phyloP scores from a whole-genome alignment of 2,113 vertebrate genomes.

The Corydoras sp. region DNA sequence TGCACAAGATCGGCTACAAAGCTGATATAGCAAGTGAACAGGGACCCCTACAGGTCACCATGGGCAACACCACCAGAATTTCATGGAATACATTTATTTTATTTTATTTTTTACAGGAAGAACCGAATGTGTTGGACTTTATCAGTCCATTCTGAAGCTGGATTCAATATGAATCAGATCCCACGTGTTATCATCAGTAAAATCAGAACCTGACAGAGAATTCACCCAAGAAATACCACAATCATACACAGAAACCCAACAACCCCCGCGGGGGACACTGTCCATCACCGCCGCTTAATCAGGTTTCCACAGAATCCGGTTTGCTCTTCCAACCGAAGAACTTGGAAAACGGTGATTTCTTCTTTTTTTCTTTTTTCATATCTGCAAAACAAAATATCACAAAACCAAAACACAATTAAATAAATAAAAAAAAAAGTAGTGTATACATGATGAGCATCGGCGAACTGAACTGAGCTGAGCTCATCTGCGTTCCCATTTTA shows the following conservation, averaged over 20 bases:
- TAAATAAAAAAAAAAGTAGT: too few relatives aligned
- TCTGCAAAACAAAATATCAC: constrained; percentile 43
- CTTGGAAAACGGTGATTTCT: constrained; percentile 54
- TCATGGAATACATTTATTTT: too few relatives aligned
- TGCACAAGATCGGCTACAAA: too few relatives aligned
- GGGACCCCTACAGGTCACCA: too few relatives aligned
- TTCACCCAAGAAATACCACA: background rate
- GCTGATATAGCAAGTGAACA: too few relatives aligned
- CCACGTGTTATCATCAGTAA: too few relatives aligned
- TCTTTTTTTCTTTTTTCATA: constrained; percentile 69
- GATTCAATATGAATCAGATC: constrained; percentile 39
- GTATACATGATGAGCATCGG: too few relatives aligned
- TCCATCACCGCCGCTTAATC: constrained; percentile 1
- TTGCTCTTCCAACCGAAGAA: constrained; percentile 56
- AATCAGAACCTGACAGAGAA: background rate
- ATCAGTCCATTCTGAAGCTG: background rate
- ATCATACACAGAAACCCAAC: too few relatives aligned
- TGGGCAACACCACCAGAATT: too few relatives aligned
- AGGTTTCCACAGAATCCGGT: constrained; percentile 43
- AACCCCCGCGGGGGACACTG: background rate
- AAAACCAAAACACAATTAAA: background rate
- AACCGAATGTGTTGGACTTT: background rate
- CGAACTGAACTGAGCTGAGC: too few relatives aligned
- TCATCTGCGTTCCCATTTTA: too few relatives aligned
- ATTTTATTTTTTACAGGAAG: too few relatives aligned